phyloP scores from a whole-genome alignment of 2,797 vertebrate species.

The Gymnopithys bicolor region DNA sequence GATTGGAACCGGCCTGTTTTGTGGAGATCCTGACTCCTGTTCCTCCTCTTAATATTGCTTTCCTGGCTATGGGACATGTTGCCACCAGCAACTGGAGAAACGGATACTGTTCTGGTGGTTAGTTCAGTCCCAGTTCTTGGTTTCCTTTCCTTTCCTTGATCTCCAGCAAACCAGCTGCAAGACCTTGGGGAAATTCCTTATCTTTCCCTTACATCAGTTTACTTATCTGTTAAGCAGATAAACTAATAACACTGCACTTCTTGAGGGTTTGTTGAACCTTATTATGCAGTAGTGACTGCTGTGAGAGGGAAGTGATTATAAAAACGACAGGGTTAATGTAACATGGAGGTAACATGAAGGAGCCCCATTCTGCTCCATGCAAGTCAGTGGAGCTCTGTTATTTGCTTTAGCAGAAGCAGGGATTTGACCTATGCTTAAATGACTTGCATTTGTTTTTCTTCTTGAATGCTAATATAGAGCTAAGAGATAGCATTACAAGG shows the following conservation, averaged over 20 bases:
- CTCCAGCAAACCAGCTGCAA: constrained; percentile 18
- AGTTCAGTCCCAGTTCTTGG: neutral
- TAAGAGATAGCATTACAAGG: constrained; percentile 14
- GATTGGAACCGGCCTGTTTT: neutral
- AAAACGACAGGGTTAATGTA: neutral
- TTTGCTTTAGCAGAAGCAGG: constrained; percentile 4
- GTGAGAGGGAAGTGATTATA: neutral
- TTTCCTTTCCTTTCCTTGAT: constrained; percentile 4
- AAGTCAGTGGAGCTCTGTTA: neutral
- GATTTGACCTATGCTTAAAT: constrained; percentile 41
- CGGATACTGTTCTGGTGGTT: neutral
- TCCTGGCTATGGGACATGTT: neutral
- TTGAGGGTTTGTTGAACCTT: neutral
- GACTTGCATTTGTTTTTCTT: constrained; percentile 37
- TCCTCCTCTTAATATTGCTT: neutral
- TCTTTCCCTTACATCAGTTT: constrained; percentile 7
- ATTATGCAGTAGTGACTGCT: neutral
- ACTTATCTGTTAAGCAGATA: constrained; percentile 30
- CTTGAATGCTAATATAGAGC: constrained; percentile 26
- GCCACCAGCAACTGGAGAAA: neutral
- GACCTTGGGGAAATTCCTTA: constrained; percentile 40
- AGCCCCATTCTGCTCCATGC: neutral
- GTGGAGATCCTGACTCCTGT: neutral
- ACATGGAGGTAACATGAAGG: neutral
- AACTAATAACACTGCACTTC: constrained; percentile 22